A percentile compares a stretch with the other conserved stretches of the same genome.
phyloP scores from a whole-genome alignment of 2,113 vertebrate species.

The Mobula birostris region DNA sequence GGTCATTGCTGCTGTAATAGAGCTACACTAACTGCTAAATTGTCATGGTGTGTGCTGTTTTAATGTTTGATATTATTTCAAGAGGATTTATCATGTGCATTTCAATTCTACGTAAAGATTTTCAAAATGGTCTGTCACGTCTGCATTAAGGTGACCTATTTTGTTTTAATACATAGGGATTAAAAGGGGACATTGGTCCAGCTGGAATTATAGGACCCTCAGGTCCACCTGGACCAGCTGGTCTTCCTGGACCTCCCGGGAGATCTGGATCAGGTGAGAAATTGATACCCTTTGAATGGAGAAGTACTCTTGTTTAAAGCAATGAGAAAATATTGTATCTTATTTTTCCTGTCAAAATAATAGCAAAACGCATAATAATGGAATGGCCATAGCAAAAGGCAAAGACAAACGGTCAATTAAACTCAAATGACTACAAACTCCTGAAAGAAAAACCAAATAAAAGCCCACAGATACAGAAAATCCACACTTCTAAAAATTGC shows the following conservation, averaged over 20 bases:
- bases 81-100: neutral
- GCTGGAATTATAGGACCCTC: slow-evolving; percentile 73
- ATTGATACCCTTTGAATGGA: neutral
- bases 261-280: slow-evolving; percentile 72
- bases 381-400: neutral
- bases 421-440: neutral
- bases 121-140: neutral
- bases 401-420: neutral
- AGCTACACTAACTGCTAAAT: no score
- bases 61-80: neutral
- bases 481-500: neutral
- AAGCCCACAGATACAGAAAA: no score
- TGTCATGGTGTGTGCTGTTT: no score
- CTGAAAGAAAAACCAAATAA: no score
- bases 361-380: neutral
- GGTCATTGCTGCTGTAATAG: no score
- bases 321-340: neutral
- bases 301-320: neutral
- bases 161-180: slow-evolving; percentile 61
- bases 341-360: neutral
- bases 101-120: neutral
- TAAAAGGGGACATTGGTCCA: slow-evolving; percentile 74
- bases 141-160: slow-evolving; percentile 17
- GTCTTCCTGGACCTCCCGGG: slow-evolving; percentile 79
- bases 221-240: slow-evolving; percentile 76